Conservation (phyloP, 2,113 vertebrate species). For the Chloebia gouldiae region DNA sequence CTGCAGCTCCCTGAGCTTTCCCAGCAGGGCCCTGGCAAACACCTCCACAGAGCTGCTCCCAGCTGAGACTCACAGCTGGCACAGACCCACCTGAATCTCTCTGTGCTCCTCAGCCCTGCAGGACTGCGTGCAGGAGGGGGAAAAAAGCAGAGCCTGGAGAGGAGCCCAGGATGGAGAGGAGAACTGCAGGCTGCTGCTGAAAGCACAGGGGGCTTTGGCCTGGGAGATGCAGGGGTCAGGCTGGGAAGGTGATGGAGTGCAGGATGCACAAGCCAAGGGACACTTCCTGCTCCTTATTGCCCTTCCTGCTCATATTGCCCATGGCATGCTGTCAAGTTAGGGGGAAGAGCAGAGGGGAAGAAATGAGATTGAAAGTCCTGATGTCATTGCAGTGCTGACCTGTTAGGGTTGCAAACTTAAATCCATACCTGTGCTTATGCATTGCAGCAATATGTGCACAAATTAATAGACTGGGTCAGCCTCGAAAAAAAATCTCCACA, state of each 20-base stretch:
- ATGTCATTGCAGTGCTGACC: neutral
- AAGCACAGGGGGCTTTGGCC: neutral
- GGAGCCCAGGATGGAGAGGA: neutral
- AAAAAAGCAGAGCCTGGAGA: neutral
- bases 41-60: neutral
- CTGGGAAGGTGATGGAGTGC: neutral
- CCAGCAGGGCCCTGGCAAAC: neutral
- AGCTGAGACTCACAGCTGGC: neutral
- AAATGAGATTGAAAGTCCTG: neutral
- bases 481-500: neutral
- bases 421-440: neutral
- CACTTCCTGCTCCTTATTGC: neutral
- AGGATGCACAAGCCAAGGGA: neutral
- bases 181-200: neutral
- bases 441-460: neutral
- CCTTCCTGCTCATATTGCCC: neutral
- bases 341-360: neutral
- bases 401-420: neutral
- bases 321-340: accelerated
- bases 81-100: neutral
- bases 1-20: neutral
- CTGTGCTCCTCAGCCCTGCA: neutral
- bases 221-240: neutral
- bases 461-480: neutral
- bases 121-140: neutral